Base-by-base conservation (phyloP, 2,888 invertebrate genomes). In the Hemaris fuciformis region DNA sequence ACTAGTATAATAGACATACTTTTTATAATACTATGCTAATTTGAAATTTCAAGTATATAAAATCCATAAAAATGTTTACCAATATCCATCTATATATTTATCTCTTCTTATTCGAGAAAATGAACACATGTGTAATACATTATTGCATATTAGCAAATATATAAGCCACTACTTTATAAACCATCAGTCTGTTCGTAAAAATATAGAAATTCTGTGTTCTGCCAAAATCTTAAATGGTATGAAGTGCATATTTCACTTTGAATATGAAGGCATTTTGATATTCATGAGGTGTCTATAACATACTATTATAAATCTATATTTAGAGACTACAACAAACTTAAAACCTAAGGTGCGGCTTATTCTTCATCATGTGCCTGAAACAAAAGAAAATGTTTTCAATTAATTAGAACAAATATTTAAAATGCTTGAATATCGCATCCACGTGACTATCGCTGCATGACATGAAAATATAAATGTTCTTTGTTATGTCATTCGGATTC, bases 261-360 rank as follows among this genome's bases (percentile, higher is more conserved):
- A 81, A 76, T 82, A 75, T 70, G 59, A 83, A 88, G 81, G 84
- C 81, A 81, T 75, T 76, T 74, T 75, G 76, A 87, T 85, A 84
- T 84, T 85, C 85, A 87, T 84, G 84, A 79, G 70, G 76, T 27
- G 27, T 53, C 53, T 82, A 74, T 77, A 76, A 78, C 79, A 78
- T 71, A 81, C 81, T 86, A 81, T 81, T 70, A 81, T 87, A 85
- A 74, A 82, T 78, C 79, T 82, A 70, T 80, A 74, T 81, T 81
- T 75, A 72, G 71, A 79, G 18, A 53, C 31, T 88, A 86, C 66
- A 83, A 84, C 80, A 77, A 71, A 78, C 78, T 87, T 89, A 96
- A 85, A 95, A 97, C 77, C 97, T 94, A 76, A 98, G 93, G 83
- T 97, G 97, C 41, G 97, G 96, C 84, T 98, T 98, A 89, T 96